Base-by-base conservation (phyloP, 2,113 vertebrate species). In the Mixornis gularis region DNA sequence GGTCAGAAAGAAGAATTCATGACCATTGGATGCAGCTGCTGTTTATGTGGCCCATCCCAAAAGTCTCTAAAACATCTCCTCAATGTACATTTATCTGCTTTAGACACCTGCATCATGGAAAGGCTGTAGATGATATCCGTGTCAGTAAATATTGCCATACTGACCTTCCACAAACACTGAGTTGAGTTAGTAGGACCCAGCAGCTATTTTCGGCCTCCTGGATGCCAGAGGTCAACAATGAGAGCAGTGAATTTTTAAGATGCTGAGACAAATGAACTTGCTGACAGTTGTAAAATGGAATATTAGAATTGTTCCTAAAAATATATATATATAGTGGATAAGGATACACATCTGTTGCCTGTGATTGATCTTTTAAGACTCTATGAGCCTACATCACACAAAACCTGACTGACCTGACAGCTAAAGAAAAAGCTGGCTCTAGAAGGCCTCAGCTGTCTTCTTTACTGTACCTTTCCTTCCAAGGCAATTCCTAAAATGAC, bases 371-470 rank as follows among this genome's bases (percentile, higher is more conserved):
- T 85, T 79, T 84, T 56, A 80, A 73, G 60, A 20, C 6, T 6
- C 14, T 38, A 3, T 64, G 20, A n/a, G 3, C 24, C 12, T 41
- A 19, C 17, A 17, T 27, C 20, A n/a, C n/a, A 34, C 0, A 5
- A 8, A 40, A 63, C 6, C 10, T 74, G 17, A 58, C 44, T 68
- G 29, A 59, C 22, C 32, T 0, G 46, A 20, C 8, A 83, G 40
- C 29, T 83, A 79, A 74, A 63, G 41, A 83, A 76, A 64, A 34
- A 63, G 3, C 5, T 70, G 64, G 1, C 12, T 68, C 66, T 68
- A 66, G 32, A 87, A 51, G 19, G 9, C 15, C 27, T 74, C 3
- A 4, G 3, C 3, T 44, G 4, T 64, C 20, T 74, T 72, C 34
- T 70, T 79, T 62, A 40, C 20, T 55, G 25, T 22, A 41, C 26